These are phyloP conservation scores for Trachymyrmex cornetzi DNA, from an alignment of 1,140 invertebrate genomes.

Conservation along the genomic window DNA sequence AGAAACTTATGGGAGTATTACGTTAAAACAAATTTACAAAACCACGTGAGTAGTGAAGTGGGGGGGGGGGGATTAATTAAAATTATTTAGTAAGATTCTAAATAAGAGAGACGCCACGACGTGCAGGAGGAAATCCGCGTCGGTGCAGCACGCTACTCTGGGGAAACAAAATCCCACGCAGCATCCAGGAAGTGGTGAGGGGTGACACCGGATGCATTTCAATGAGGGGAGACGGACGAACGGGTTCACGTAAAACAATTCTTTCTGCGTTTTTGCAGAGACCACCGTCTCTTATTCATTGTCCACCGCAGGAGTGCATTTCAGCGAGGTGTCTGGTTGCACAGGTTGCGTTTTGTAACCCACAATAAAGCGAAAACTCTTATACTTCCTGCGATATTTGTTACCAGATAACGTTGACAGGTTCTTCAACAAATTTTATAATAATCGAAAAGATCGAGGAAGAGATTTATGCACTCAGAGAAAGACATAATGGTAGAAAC, in stretches of 20 bases:
- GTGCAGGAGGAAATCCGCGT: neutral
- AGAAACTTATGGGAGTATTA: no score
- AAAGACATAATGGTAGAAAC: no score
- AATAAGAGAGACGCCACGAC: neutral
- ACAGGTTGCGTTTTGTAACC: slow-evolving; percentile 66
- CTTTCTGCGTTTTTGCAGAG: slow-evolving; percentile 72
- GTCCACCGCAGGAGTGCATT: slow-evolving; percentile 64
- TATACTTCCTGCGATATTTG: slow-evolving; percentile 35
- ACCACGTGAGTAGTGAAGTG: no score
- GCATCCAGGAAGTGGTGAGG: slow-evolving; percentile 79
- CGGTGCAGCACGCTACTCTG: slow-evolving; percentile 33
- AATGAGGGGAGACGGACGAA: slow-evolving; percentile 75
- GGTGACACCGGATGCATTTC: slow-evolving; percentile 79
- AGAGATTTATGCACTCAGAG: neutral
- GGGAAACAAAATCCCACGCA: slow-evolving; percentile 77
- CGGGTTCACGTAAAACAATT: slow-evolving; percentile 79
- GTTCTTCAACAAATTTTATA: neutral
- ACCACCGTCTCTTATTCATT: slow-evolving; percentile 70
- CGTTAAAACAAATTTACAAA: no score
- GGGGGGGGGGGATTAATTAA: neutral
- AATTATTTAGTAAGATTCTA: neutral
- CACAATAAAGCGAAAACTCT: slow-evolving; percentile 28
- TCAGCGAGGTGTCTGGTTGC: slow-evolving; percentile 72
- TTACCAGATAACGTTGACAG: neutral
- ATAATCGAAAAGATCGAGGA: neutral